A percentile compares a stretch with the other conserved stretches of the same genome.
Conservation (phyloP, 2,888 invertebrate species). For the Chaetogeoica ovagalla region DNA sequence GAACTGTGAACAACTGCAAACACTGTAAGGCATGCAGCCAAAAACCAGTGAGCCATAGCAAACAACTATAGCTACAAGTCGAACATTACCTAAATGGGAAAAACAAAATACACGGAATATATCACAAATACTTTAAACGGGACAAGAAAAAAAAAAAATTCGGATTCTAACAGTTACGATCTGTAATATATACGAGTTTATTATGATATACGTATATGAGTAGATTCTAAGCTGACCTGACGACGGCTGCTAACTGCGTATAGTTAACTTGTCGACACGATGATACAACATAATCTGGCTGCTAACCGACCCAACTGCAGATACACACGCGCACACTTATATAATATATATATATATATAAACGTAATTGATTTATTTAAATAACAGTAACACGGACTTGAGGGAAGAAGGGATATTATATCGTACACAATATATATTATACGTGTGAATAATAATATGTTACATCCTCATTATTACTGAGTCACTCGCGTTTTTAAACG, state of each 20-base stretch:
- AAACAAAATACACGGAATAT: background rate
- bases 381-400: background rate
- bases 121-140: background rate
- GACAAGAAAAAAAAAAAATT: background rate
- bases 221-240: background rate
- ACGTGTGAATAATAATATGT: slow-evolving; percentile 29
- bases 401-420: background rate
- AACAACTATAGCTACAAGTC: slow-evolving; percentile 4
- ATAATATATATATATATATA: background rate
- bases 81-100: background rate
- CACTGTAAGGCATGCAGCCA: slow-evolving; percentile 27
- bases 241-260: background rate
- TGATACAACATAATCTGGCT: slow-evolving; percentile 4
- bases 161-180: background rate
- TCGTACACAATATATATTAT: background rate
- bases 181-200: too few relatives aligned
- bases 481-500: slow-evolving; percentile 21
- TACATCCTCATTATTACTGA: slow-evolving; percentile 41
- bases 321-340: too few relatives aligned
- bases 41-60: slow-evolving; percentile 38
- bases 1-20: slow-evolving; percentile 2
- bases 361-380: slow-evolving; percentile 6
- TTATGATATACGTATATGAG: background rate
- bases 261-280: slow-evolving; percentile 6
- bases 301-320: background rate